Percentiles rank a stretch among this genome's conserved stretches.
These are phyloP conservation scores for Listrodromus nycthemerus DNA, from an alignment of 2,888 invertebrate species.

Conservation along the genomic window DNA sequence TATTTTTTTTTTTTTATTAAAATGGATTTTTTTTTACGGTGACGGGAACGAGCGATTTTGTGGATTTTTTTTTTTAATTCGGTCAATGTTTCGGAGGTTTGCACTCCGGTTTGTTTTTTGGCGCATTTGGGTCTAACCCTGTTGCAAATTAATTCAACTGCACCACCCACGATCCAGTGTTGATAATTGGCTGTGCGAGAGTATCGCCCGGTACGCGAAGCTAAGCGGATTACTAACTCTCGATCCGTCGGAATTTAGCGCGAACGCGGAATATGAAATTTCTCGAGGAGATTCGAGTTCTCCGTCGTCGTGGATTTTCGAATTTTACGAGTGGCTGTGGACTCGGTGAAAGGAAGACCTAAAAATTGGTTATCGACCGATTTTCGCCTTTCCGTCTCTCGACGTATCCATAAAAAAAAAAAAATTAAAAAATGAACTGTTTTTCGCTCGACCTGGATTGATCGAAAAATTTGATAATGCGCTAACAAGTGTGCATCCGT, in stretches of 20 bases:
- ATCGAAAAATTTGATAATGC: slow-evolving; percentile 8
- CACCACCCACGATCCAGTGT: too few relatives aligned
- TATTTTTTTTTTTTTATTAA: too few relatives aligned
- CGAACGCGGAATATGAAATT: slow-evolving; percentile 6
- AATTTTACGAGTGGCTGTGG: not conserved
- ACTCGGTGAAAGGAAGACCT: not conserved
- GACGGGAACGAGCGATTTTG: too few relatives aligned
- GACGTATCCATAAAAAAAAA: slow-evolving; percentile 23
- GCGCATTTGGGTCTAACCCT: too few relatives aligned
- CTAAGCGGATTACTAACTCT: not conserved
- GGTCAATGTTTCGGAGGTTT: too few relatives aligned
- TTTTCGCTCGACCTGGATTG: slow-evolving; percentile 47
- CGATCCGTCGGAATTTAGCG: slow-evolving; percentile 5
- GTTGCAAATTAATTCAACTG: too few relatives aligned
- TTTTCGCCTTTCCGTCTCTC: slow-evolving; percentile 13
- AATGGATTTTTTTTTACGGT: too few relatives aligned
- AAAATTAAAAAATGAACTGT: slow-evolving; percentile 43
- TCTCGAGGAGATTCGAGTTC: not conserved
- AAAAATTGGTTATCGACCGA: slow-evolving; percentile 61
- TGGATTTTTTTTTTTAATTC: too few relatives aligned
- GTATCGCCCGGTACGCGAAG: not conserved
- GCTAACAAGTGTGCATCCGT: not conserved
- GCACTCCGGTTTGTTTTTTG: too few relatives aligned
- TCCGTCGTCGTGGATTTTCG: not conserved
- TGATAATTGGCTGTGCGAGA: slow-evolving; percentile 9